These are phyloP conservation scores for Epirrhoe tristata DNA, from an alignment of 2,888 invertebrate genomes.

Conservation along the genomic window DNA sequence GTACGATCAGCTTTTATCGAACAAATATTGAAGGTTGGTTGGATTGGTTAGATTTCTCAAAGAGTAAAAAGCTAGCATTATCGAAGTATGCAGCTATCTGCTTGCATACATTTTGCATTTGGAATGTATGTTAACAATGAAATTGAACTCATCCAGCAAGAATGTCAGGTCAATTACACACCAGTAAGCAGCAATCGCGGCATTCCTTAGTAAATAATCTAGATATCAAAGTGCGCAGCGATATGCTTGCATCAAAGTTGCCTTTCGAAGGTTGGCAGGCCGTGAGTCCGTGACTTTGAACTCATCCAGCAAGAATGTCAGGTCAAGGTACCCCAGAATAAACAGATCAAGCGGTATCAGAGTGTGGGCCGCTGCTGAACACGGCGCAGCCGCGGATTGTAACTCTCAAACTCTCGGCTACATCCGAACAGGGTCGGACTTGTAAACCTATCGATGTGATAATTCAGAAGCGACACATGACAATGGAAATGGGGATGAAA, in stretches of 20 bases:
- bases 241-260: too few relatives aligned
- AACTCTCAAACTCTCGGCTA: constrained; percentile 77
- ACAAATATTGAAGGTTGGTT: too few relatives aligned
- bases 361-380: constrained; percentile 79
- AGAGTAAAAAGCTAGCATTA: too few relatives aligned
- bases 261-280: neutral
- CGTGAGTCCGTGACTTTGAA: constrained; percentile 34
- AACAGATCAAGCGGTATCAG: constrained; percentile 79
- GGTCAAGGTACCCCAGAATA: constrained; percentile 64
- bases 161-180: too few relatives aligned
- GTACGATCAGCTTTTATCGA: too few relatives aligned
- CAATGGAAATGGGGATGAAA: constrained; percentile 29
- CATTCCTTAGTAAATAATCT: too few relatives aligned
- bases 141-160: neutral
- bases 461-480: constrained; percentile 36
- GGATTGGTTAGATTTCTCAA: too few relatives aligned
- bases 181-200: too few relatives aligned
- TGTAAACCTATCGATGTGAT: constrained; percentile 32
- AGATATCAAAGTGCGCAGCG: too few relatives aligned
- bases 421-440: constrained; percentile 60
- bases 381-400: constrained; percentile 72
- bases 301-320: constrained; percentile 39
- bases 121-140: neutral
- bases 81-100: too few relatives aligned
- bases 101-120: too few relatives aligned